A percentile compares a stretch with the other conserved stretches of the same genome.
phyloP scores from a whole-genome alignment of 2,797 vertebrate species.

The Remorina albescens region DNA sequence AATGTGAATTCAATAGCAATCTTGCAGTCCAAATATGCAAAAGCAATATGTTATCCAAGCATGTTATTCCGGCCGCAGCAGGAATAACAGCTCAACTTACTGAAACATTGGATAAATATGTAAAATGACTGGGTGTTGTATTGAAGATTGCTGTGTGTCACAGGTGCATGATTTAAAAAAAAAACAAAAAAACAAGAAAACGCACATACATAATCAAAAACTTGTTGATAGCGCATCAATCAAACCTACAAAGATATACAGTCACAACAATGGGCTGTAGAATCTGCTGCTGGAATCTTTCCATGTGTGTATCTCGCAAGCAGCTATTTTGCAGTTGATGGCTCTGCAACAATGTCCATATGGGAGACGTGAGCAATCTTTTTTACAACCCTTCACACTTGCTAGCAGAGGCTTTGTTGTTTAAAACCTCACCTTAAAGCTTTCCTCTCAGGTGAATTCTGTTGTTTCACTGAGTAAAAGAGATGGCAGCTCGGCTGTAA shows the following conservation, averaged over 20 bases:
- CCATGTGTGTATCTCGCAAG: conserved; percentile 33
- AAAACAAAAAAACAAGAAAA: conserved; percentile 8
- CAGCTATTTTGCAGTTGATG: conserved; percentile 11
- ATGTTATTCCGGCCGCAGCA: conserved; percentile 30
- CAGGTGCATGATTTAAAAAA: background rate
- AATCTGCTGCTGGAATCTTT: conserved; percentile 5
- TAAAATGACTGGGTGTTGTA: conserved; percentile 12
- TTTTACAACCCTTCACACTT: conserved; percentile 16
- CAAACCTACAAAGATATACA: conserved; percentile 13
- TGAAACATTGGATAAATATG: conserved; percentile 33
- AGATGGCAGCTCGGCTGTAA: conserved; percentile 33
- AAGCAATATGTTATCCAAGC: conserved; percentile 44
- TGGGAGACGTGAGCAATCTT: background rate
- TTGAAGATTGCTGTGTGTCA: conserved; percentile 8
- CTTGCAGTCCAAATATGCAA: conserved; percentile 37
- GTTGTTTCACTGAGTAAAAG: conserved; percentile 6
- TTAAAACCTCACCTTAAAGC: conserved; percentile 33
- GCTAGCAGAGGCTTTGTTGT: conserved; percentile 5
- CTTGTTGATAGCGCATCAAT: conserved; percentile 1
- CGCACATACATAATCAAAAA: conserved; percentile 2
- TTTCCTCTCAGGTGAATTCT: conserved; percentile 28
- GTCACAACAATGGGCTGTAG: background rate
- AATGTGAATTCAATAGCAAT: conserved; percentile 40
- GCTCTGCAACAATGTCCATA: conserved; percentile 9
- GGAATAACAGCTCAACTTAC: conserved; percentile 44